Evolutionary conservation across 2,888 invertebrate genomes (phyloP).

Genomic region (Euproctis similis): DNA sequence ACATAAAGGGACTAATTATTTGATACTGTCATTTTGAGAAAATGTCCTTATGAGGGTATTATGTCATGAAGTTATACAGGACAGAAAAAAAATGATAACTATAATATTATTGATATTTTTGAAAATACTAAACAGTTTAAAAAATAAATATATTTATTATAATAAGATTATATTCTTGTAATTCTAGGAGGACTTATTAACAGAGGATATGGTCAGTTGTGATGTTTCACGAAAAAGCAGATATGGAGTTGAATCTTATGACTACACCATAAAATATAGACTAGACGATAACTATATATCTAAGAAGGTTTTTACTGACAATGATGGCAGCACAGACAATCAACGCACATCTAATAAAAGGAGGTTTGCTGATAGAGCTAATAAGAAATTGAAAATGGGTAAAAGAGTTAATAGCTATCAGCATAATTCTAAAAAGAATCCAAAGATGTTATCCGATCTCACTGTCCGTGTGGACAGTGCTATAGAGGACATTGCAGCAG

Average conservation of each 20-base stretch:
- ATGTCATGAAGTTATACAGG: too few species aligned
- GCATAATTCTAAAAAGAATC: conserved; percentile 67
- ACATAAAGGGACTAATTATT: too few species aligned
- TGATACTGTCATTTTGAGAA: too few species aligned
- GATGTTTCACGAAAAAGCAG: conserved; percentile 81
- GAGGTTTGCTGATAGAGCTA: conserved; percentile 74
- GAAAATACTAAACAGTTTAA: too few species aligned
- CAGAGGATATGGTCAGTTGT: conserved; percentile 85
- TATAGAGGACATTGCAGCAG: conserved; percentile 78
- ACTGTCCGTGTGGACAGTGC: conserved; percentile 63
- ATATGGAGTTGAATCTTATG: conserved; percentile 86
- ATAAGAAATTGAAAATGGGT: conserved; percentile 74
- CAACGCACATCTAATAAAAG: conserved; percentile 71
- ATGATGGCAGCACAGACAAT: conserved; percentile 27
- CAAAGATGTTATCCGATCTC: conserved; percentile 77
- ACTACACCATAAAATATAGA: conserved; percentile 79
- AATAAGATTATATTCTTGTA: background rate
- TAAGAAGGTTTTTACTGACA: conserved; percentile 52
- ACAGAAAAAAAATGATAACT: too few species aligned
- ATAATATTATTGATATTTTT: too few species aligned
- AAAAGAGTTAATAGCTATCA: conserved; percentile 62
- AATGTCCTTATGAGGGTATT: too few species aligned
- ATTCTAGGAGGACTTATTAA: conserved; percentile 85
- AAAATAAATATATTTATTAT: too few species aligned
- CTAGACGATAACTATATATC: conserved; percentile 69